phyloP scores from a whole-genome alignment of 2,888 invertebrate genomes.

The Acanthococcus lagerstroemiae region DNA sequence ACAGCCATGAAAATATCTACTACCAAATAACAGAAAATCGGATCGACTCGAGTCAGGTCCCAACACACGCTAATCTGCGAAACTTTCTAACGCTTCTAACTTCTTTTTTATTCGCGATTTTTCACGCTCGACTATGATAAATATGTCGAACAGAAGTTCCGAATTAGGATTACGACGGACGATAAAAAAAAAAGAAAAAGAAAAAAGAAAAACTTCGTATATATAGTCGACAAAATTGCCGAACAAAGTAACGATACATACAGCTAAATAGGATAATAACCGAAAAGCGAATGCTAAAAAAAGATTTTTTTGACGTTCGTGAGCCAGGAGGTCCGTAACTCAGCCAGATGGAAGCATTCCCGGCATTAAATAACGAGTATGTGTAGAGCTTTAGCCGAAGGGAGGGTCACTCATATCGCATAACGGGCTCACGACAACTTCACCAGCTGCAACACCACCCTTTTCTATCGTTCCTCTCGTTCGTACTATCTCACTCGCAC shows the following conservation, averaged over 20 bases:
- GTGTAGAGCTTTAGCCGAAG: background rate
- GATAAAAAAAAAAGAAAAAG: background rate
- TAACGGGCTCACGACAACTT: background rate
- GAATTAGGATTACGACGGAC: background rate
- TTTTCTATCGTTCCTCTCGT: too few species aligned
- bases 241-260: background rate
- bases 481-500: too few species aligned
- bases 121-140: background rate
- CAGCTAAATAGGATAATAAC: background rate
- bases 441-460: background rate
- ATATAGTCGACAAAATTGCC: background rate
- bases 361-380: background rate
- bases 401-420: background rate
- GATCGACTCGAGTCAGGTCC: too few species aligned
- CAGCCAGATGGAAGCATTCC: conserved; percentile 1
- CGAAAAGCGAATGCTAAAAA: too few species aligned
- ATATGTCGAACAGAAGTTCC: background rate
- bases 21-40: too few species aligned
- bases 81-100: too few species aligned
- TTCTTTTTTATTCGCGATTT: background rate
- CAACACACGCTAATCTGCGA: too few species aligned
- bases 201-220: background rate
- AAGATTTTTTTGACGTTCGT: background rate
- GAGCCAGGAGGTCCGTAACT: too few species aligned
- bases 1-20: too few species aligned